Conservation (phyloP, 2,797 vertebrate species). For the Oreochromis mossambicus region DNA sequence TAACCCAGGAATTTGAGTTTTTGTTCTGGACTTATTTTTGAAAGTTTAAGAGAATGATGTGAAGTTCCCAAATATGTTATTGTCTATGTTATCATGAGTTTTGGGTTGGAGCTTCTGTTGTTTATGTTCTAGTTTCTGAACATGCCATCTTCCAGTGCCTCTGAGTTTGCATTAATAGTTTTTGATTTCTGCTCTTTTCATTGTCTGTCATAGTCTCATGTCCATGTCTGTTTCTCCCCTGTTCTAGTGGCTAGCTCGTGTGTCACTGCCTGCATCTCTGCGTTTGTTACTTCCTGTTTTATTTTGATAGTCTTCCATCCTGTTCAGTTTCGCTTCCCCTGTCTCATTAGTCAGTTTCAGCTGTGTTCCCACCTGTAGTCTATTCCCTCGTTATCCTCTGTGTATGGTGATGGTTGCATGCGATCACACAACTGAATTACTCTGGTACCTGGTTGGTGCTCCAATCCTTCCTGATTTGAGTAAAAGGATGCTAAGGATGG, state of each 20-base stretch:
- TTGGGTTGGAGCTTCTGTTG: neutral
- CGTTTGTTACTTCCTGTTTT: neutral
- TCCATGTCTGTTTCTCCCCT: neutral
- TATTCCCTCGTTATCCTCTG: neutral
- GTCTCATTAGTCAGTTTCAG: neutral
- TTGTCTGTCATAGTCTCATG: neutral
- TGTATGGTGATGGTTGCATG: neutral
- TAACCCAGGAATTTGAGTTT: neutral
- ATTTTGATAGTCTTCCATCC: neutral
- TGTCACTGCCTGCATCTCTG: neutral
- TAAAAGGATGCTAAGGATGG: neutral
- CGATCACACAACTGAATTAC: neutral
- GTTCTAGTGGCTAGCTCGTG: neutral
- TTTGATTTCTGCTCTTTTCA: neutral
- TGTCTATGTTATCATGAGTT: rapidly evolving
- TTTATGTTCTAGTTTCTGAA: neutral
- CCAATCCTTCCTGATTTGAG: neutral
- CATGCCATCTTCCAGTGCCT: neutral
- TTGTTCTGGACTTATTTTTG: neutral
- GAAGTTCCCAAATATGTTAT: neutral
- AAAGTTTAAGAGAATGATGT: neutral
- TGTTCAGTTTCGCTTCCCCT: neutral
- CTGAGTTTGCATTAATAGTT: neutral
- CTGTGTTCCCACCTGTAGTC: rapidly evolving
- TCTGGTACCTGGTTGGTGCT: neutral